Evolutionary conservation across 2,888 invertebrate genomes (phyloP).

Genomic region (Galerucella pusilla): DNA sequence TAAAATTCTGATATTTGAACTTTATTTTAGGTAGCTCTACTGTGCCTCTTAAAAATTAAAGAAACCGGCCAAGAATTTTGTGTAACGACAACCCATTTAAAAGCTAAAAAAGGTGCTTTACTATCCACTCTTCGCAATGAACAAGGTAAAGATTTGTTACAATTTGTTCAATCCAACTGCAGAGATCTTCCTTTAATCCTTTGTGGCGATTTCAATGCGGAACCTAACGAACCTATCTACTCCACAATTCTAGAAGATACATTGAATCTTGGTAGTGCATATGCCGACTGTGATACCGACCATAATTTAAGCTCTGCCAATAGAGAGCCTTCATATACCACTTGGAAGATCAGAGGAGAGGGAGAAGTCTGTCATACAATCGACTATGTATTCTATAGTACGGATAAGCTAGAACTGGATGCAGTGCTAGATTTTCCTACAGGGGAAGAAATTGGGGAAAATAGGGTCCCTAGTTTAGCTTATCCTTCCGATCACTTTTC

Average conservation of each 20-base stretch:
- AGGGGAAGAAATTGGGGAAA: conserved; percentile 74
- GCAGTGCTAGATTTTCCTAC: conserved; percentile 72
- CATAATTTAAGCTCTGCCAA: conserved; percentile 45
- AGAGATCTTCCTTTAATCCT: conserved; percentile 71
- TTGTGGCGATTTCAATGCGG: conserved; percentile 83
- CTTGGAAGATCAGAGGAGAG: conserved; percentile 80
- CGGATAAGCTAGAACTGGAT: conserved; percentile 69
- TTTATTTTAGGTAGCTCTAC: conserved; percentile 69
- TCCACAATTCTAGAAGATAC: conserved; percentile 65
- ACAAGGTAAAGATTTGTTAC: conserved; percentile 75
- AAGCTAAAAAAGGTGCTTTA: conserved; percentile 76
- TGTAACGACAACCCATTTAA: conserved; percentile 79
- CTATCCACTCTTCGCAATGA: conserved; percentile 76
- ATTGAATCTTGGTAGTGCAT: conserved; percentile 67
- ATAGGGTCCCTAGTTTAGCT: conserved; percentile 73
- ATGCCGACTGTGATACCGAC: conserved; percentile 63
- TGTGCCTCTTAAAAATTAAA: conserved; percentile 68
- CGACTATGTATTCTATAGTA: conserved; percentile 78
- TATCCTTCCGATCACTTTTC: conserved; percentile 86
- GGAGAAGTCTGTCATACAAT: conserved; percentile 79
- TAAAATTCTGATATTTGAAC: not conserved
- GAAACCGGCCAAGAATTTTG: conserved; percentile 72
- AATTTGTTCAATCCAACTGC: conserved; percentile 68
- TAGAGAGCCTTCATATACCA: conserved; percentile 77
- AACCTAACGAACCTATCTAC: conserved; percentile 78